Percentiles rank a stretch among this genome's conserved stretches.
These are phyloP conservation scores for Polyploca ridens DNA, from an alignment of 2,888 invertebrate species.

Conservation along the genomic window DNA sequence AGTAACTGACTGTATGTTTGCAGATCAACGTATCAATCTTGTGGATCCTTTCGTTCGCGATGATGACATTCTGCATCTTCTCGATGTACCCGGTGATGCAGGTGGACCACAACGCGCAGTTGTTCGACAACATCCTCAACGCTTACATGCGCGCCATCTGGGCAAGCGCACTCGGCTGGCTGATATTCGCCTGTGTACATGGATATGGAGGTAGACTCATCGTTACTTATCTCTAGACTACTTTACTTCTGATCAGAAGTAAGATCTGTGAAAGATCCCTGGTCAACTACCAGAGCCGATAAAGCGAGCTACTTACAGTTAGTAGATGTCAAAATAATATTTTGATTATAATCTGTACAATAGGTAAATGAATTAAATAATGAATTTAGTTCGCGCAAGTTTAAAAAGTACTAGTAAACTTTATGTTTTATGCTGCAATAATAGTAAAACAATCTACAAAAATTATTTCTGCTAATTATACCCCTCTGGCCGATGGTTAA, in stretches of 20 bases:
- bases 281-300: too few relatives aligned
- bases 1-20: constrained; percentile 19
- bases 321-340: too few relatives aligned
- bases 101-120: constrained; percentile 39
- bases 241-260: not conserved
- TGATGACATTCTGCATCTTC: constrained; percentile 59
- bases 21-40: constrained; percentile 45
- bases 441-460: too few relatives aligned
- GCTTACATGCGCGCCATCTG: constrained; percentile 70
- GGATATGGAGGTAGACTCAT: constrained; percentile 72
- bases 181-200: constrained; percentile 72
- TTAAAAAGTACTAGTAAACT: too few relatives aligned
- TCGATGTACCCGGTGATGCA: constrained; percentile 61
- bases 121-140: constrained; percentile 59
- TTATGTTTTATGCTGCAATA: too few relatives aligned
- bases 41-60: constrained; percentile 47
- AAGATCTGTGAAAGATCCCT: too few relatives aligned
- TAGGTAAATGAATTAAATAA: too few relatives aligned
- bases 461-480: too few relatives aligned
- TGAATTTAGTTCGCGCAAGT: too few relatives aligned
- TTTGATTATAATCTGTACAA: too few relatives aligned
- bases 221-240: not conserved
- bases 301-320: too few relatives aligned
- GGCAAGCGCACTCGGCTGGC: constrained; percentile 69
- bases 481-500: too few relatives aligned